These are phyloP conservation scores for Karalla daura DNA, from an alignment of 2,797 vertebrate species.

Conservation along the genomic window DNA sequence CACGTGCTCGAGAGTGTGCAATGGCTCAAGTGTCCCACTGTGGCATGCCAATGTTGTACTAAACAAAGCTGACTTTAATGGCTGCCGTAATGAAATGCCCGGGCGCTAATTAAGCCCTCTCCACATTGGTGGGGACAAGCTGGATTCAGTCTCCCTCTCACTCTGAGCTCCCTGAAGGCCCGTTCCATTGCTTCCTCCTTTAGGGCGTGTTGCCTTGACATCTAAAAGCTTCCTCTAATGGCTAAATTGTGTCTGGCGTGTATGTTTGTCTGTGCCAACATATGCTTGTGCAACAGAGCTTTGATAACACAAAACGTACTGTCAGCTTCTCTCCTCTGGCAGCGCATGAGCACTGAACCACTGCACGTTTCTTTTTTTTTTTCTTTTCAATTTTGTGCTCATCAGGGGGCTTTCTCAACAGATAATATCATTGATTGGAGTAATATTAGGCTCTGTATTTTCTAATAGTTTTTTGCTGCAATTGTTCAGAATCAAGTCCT, in stretches of 20 bases:
- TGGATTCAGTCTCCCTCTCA: conserved; percentile 40
- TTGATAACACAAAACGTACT: conserved; percentile 60
- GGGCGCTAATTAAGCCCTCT: conserved; percentile 81
- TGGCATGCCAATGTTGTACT: conserved; percentile 67
- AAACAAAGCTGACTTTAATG: conserved; percentile 84
- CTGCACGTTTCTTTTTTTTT: conserved; percentile 1
- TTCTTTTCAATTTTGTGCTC: conserved; percentile 4
- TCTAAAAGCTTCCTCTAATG: conserved; percentile 66
- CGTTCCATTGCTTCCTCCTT: conserved; percentile 52
- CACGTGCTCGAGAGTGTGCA: conserved; percentile 49
- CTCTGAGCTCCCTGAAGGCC: conserved; percentile 57
- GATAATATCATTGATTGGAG: conserved; percentile 16
- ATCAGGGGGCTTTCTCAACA: conserved; percentile 34
- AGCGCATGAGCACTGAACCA: conserved; percentile 29
- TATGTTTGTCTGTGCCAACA: conserved; percentile 70
- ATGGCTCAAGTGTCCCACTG: conserved; percentile 63
- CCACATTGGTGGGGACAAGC: conserved; percentile 61
- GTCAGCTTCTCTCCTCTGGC: conserved; percentile 37
- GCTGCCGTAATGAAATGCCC: conserved; percentile 82
- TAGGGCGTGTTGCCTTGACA: conserved; percentile 54
- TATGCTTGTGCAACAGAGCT: conserved; percentile 61
- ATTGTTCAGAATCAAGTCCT: not conserved
- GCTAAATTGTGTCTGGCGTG: conserved; percentile 66
- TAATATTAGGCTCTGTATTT: conserved; percentile 1
- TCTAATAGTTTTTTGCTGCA: conserved; percentile 10